Conservation (phyloP, 2,113 vertebrate species). For the Narcine bancroftii region DNA sequence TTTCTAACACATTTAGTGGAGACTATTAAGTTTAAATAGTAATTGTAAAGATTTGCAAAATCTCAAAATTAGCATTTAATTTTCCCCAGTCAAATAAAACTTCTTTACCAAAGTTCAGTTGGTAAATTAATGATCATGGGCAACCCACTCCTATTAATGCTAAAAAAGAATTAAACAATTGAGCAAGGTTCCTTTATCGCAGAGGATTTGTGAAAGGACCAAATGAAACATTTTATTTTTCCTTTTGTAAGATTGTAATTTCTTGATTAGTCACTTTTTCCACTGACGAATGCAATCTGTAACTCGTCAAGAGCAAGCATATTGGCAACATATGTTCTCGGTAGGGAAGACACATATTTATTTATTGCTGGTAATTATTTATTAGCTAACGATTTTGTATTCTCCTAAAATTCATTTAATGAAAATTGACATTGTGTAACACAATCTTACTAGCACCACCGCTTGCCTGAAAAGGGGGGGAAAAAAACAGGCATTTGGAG, state of each 20-base stretch:
- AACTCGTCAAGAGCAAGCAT: not conserved
- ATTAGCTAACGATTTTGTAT: not conserved
- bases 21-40: not conserved
- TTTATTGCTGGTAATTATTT: not conserved
- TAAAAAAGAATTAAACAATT: not conserved
- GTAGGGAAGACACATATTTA: not conserved
- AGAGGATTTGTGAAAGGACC: not conserved
- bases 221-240: not conserved
- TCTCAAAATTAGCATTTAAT: not conserved
- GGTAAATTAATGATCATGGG: not conserved
- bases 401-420: not conserved
- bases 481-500: not conserved
- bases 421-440: not conserved
- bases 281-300: not conserved
- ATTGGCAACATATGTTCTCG: not conserved
- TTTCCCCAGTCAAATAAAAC: not conserved
- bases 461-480: not conserved
- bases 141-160: not conserved
- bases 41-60: not conserved
- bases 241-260: not conserved
- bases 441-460: no score
- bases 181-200: not conserved
- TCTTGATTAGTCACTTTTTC: not conserved
- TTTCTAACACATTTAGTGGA: not conserved
- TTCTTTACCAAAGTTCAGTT: not conserved